Base-by-base conservation (phyloP, 2,888 invertebrate genomes). In the Formica aserva region DNA sequence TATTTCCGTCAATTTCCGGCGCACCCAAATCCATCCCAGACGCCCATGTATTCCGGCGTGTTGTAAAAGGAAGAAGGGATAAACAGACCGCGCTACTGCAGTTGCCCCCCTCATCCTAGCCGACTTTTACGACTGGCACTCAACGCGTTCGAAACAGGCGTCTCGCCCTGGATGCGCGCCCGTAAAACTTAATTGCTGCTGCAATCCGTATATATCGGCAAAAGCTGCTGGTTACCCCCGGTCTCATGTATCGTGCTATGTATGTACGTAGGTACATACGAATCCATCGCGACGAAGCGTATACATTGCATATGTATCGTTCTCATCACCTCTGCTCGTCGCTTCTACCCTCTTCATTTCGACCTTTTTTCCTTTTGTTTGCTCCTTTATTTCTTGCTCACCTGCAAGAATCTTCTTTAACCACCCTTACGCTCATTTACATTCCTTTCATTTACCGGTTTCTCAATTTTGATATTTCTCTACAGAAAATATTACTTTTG, bases 121-220 rank as follows among this genome's bases (percentile, higher is more conserved):
- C 83, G 80, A 85, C 87, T 92, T 52, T 93, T 92, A 93, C 90
- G 92, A 91, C 88, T 87, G 90, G 90, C 91, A 89, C 92, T 92
- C 92, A 92, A 91, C 92, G 92, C 88, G 92, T 91, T 92, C 88
- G 90, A 91, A 93, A 91, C 92, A 91, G 92, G 89, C 91, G 89
- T 91, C 90, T 89, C 84, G 41, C 88, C 89, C 90, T 87, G 89
- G 89, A 92, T 92, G 92, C 91, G 88, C 91, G 91, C 86, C 91
- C 94, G 92, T 94, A 94, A 94, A 94, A 93, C 93, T 94, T 94
- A 94, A 94, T 94, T 94, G 94, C 93, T 91, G 88, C 89, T 92
- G 92, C 92, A 91, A 92, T 92, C 91, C 92, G 92, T 92, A 93
- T 92, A 92, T 91, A 90, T 90, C 87, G 48, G 38, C 45, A 15